Conservation (phyloP, 2,888 invertebrate genomes). For the Acleris emargana region DNA sequence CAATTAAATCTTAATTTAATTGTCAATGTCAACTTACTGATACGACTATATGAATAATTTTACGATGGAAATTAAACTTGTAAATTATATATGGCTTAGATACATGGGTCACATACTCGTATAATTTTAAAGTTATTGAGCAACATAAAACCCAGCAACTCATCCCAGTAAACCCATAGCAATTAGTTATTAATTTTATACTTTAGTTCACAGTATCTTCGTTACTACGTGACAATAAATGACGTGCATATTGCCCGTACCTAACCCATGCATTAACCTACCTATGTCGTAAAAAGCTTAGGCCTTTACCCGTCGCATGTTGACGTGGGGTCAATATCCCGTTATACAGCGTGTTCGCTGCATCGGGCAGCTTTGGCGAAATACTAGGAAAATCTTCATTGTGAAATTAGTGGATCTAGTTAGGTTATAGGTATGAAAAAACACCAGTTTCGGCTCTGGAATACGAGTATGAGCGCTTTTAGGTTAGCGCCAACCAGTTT, state of each 20-base stretch:
- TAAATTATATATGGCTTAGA: neutral
- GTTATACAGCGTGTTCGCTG: conserved; percentile 38
- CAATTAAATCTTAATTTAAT: neutral
- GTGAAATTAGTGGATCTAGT: neutral
- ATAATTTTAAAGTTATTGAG: no score
- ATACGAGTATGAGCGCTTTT: no score
- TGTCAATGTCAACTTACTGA: neutral
- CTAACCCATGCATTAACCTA: conserved; percentile 37
- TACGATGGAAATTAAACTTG: conserved; percentile 1
- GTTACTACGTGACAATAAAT: conserved; percentile 8
- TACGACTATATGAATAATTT: neutral
- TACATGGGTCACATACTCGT: neutral
- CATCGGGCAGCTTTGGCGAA: conserved; percentile 18
- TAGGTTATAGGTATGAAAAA: neutral
- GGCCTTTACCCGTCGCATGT: conserved; percentile 37
- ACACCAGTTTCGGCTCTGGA: neutral
- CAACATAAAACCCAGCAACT: neutral
- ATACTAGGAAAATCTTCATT: conserved; percentile 1
- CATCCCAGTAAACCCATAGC: neutral
- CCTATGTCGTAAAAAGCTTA: conserved; percentile 42
- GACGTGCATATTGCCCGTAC: conserved; percentile 28
- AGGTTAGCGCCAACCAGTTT: conserved; percentile 1
- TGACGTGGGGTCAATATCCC: conserved; percentile 43
- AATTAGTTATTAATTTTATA: neutral
- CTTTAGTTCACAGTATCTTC: neutral